Evolutionary conservation across 1,140 invertebrate genomes (phyloP), one percentile per base, ranked within the genome.

Genomic region (Halesus radiatus): DNA sequence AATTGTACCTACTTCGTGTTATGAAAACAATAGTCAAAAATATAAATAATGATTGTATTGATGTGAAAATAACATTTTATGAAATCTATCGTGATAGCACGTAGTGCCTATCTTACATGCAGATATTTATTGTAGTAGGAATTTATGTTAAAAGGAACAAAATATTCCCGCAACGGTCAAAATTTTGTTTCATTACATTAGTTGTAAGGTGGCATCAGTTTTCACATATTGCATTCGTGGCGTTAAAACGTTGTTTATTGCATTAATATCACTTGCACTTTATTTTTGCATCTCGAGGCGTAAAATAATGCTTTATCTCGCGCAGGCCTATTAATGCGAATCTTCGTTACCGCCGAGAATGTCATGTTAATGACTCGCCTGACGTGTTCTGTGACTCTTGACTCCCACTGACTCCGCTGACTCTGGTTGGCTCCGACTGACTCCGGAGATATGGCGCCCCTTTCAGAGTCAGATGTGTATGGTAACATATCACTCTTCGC

Each of bases 311-410:
- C 20, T 22, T 60, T 23, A 60, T 13, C 56, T 60, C 56, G 18
- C 56, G 20, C 23, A 60, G n/a, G 18, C 18, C 56, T 60, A 60
- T 60, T 60, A 60, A 60, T 20, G 56, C 18, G 37, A 45, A 45
- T 45, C 37, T 45, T 45, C 37, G 37, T 45, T 45, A 45, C 37
- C 37, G 37, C 50, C 23, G 18, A 58, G 72, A 75, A 58, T 32
- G 53, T 53, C 72, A 50, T 7, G 26, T 58, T 72, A 58, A 75
- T 75, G 72, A 20, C 23, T 56, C 20, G 16, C 20, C 72, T 58
- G 72, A 75, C 72, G 54, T 75, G 72, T 58, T 37, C 53, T 32
- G 22, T 75, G 72, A 75, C 72, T 75, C 29, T 75, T 75, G 72
- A 75, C 72, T 29, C 53, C 45, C 20, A 22, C 68, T 53, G 68